Conservation (phyloP, 2,113 vertebrate genomes). For the Sphyrna mokarran region DNA sequence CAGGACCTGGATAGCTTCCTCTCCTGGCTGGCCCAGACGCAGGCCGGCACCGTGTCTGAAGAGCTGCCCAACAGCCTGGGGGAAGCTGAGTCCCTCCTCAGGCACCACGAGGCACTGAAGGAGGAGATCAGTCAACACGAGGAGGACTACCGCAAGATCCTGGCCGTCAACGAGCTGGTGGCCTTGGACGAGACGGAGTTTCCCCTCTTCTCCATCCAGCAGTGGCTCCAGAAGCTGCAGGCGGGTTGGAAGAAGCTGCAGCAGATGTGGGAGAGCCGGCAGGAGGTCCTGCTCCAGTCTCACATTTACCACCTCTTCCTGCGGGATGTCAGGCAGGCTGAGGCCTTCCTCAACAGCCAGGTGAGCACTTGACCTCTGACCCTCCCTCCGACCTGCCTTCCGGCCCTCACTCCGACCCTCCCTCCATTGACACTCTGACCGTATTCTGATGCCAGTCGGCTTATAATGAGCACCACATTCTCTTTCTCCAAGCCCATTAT, state of each 20-base stretch:
- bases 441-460: no score
- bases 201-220: slow-evolving; percentile 72
- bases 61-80: slow-evolving; percentile 50
- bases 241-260: slow-evolving; percentile 86
- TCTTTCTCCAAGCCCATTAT: no score
- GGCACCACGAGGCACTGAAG: slow-evolving; percentile 76
- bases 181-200: slow-evolving; percentile 76
- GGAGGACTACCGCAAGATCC: slow-evolving; percentile 81
- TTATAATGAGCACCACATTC: no score
- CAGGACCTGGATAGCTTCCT: slow-evolving; percentile 85
- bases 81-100: slow-evolving; percentile 73
- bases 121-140: slow-evolving; percentile 86
- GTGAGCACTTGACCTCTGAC: slow-evolving; percentile 46
- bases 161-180: slow-evolving; percentile 79
- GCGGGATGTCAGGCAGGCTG: slow-evolving; percentile 73
- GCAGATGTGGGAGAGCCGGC: slow-evolving; percentile 78
- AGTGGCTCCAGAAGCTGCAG: slow-evolving; percentile 88
- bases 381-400: not conserved
- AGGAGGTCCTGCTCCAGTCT: slow-evolving; percentile 76
- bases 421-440: not conserved
- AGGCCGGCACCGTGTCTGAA: slow-evolving; percentile 64
- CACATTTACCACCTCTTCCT: slow-evolving; percentile 89
- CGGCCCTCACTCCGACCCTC: not conserved
- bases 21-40: slow-evolving; percentile 82
- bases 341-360: slow-evolving; percentile 76